Evolutionary conservation across 2,888 invertebrate genomes (phyloP), one percentile per base, ranked within the genome.

Genomic region (Sinelater perroti): DNA sequence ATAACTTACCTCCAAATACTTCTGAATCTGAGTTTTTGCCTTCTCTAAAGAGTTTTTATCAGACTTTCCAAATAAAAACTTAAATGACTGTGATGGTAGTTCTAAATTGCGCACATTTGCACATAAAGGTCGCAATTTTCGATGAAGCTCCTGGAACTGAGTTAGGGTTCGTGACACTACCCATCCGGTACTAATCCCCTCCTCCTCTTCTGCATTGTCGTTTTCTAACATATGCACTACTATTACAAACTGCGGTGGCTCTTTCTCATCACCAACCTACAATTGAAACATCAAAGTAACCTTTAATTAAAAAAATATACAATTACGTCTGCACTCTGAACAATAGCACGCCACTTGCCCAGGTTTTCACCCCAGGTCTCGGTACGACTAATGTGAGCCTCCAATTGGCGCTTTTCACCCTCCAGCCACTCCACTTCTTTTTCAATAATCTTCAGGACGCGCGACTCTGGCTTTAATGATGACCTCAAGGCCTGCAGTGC

Each of bases 361-460:
- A 95, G 80, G 75, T 95, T 91, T 67, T 93, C 93, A 0, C 91
- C 90, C 95, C 95, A 95, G 42, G 89, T 86, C 78, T 94, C 93
- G 0, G 95, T 95, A 30, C 94, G 83, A 10, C 88, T 85, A 47
- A 95, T 81, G 78, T 95, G 94, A 0, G 91, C 90, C 74, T 95
- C 93, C 30, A 94, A 78, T 64, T 91, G 86, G 62, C 89, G 80
- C 72, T 90, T 89, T 72, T 94, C 93, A 2, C 88, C 87, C 62
- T 89, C 88, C 46, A 95, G 78, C 79, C 88, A 87, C 70, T 92
- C 91, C 65, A 95, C 90, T 78, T 95, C 94, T 68, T 87, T 88
- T 40, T 92, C 91, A 47, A 95, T 78, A 78, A 91, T 87, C 54
- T 85, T 80, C 45, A 93, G 76, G 1, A 93, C 90, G 67, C 91